These are phyloP conservation scores for Caenorhabditis tropicalis DNA, from an alignment of 1,140 invertebrate genomes.

Conservation along the genomic window DNA sequence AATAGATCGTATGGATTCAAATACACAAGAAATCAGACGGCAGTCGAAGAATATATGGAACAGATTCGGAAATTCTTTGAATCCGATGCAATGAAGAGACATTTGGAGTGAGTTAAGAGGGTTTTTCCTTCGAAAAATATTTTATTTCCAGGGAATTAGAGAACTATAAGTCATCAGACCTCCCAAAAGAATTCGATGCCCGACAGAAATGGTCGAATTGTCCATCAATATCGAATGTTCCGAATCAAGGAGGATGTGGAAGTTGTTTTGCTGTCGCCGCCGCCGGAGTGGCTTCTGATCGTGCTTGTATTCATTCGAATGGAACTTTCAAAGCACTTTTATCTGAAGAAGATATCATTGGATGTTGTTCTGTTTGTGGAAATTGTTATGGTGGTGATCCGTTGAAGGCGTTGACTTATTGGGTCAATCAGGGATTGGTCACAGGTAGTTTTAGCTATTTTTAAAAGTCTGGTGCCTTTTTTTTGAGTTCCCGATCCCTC, in stretches of 20 bases:
- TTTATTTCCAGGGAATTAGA: constrained; percentile 50
- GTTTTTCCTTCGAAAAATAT: not conserved
- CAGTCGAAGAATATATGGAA: constrained; percentile 54
- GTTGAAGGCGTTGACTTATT: constrained; percentile 55
- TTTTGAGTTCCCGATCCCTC: too few relatives aligned
- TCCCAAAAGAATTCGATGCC: constrained; percentile 81
- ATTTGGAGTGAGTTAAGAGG: constrained; percentile 52
- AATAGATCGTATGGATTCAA: constrained; percentile 55
- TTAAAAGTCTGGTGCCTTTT: not conserved
- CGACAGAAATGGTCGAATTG: constrained; percentile 83
- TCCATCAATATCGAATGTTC: constrained; percentile 77
- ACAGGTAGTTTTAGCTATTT: constrained; percentile 52
- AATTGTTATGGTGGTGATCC: constrained; percentile 72
- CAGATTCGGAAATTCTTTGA: constrained; percentile 54
- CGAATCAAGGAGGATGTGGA: constrained; percentile 76
- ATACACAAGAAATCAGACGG: constrained; percentile 56
- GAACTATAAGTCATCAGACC: constrained; percentile 20
- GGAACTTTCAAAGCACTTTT: constrained; percentile 64
- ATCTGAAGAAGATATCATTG: constrained; percentile 66
- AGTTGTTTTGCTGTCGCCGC: constrained; percentile 74
- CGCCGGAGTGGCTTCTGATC: constrained; percentile 68
- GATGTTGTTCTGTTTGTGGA: constrained; percentile 69
- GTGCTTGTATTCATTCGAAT: constrained; percentile 69
- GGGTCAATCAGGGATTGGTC: constrained; percentile 65
- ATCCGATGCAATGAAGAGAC: constrained; percentile 55